A percentile compares a stretch with the other conserved stretches of the same genome.
Evolutionary conservation across 1,140 invertebrate genomes (phyloP).

Genomic region (Drosophila arizonae): DNA sequence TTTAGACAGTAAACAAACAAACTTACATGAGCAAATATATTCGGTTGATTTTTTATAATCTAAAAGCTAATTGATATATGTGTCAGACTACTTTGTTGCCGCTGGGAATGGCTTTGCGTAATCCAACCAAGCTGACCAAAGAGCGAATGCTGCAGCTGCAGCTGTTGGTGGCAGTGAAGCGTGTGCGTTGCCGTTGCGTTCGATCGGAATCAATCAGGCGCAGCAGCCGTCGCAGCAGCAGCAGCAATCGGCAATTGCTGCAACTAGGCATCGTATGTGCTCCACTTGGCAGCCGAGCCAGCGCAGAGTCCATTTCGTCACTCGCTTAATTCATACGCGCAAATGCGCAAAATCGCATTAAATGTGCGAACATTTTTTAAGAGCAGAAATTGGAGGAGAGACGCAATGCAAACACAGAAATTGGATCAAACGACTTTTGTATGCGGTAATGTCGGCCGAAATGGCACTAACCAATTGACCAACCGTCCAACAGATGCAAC

Average conservation of each 20-base stretch:
- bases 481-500: constrained; percentile 1
- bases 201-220: constrained; percentile 77
- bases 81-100: constrained; percentile 1
- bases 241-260: constrained; percentile 48
- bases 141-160: not conserved
- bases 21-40: constrained; percentile 38
- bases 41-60: no score
- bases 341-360: constrained; percentile 79
- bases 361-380: constrained; percentile 67
- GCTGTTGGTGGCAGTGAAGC: constrained; percentile 46
- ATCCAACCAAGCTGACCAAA: constrained; percentile 13
- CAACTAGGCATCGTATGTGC: constrained; percentile 25
- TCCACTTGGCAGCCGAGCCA: no score
- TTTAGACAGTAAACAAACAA: not conserved
- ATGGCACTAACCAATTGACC: constrained; percentile 43
- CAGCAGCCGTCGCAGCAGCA: constrained; percentile 26
- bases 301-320: constrained; percentile 63
- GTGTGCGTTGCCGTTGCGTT: constrained; percentile 60
- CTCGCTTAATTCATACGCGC: constrained; percentile 76
- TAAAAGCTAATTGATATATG: no score
- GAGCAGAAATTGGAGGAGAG: not conserved
- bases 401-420: constrained; percentile 42
- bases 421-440: constrained; percentile 63
- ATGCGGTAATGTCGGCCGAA: constrained; percentile 75
- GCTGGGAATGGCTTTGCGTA: constrained; percentile 45